A percentile compares a stretch with the other conserved stretches of the same genome.
These are phyloP conservation scores for Thecocarcelia acutangulata DNA, from an alignment of 2,888 invertebrate genomes.

Conservation along the genomic window DNA sequence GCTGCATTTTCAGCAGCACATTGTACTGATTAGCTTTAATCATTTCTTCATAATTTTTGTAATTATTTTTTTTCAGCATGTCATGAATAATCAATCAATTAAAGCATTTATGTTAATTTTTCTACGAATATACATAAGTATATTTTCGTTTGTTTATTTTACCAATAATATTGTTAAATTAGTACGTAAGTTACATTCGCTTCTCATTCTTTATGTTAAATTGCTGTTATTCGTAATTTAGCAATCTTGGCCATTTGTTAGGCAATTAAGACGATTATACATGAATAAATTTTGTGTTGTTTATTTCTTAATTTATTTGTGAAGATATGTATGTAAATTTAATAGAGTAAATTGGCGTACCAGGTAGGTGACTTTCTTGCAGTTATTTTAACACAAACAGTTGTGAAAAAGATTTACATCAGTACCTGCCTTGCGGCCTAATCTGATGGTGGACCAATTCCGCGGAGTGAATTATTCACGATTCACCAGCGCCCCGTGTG, in stretches of 20 bases:
- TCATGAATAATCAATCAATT: neutral
- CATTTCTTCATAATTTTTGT: constrained; percentile 8
- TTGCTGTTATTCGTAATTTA: constrained; percentile 14
- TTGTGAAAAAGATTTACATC: too few relatives aligned
- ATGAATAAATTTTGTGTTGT: neutral
- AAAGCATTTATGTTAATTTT: constrained; percentile 22
- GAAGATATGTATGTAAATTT: too few relatives aligned
- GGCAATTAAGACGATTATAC: neutral
- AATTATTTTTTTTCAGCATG: constrained; percentile 3
- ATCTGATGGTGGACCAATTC: too few relatives aligned
- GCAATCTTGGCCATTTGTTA: neutral
- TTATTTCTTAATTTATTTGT: neutral
- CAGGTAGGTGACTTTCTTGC: too few relatives aligned
- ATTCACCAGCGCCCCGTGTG: too few relatives aligned
- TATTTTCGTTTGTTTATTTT: neutral
- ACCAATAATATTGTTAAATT: constrained; percentile 1
- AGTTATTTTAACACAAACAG: too few relatives aligned
- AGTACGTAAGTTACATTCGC: constrained; percentile 10
- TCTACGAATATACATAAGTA: constrained; percentile 20
- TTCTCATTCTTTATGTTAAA: constrained; percentile 13
- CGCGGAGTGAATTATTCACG: too few relatives aligned
- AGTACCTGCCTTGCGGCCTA: too few relatives aligned
- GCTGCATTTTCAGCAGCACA: constrained; percentile 59
- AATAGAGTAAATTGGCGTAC: too few relatives aligned
- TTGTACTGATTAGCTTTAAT: constrained; percentile 71